Evolutionary conservation across 2,888 invertebrate species (phyloP).

Genomic region (Stramonita haemastoma): DNA sequence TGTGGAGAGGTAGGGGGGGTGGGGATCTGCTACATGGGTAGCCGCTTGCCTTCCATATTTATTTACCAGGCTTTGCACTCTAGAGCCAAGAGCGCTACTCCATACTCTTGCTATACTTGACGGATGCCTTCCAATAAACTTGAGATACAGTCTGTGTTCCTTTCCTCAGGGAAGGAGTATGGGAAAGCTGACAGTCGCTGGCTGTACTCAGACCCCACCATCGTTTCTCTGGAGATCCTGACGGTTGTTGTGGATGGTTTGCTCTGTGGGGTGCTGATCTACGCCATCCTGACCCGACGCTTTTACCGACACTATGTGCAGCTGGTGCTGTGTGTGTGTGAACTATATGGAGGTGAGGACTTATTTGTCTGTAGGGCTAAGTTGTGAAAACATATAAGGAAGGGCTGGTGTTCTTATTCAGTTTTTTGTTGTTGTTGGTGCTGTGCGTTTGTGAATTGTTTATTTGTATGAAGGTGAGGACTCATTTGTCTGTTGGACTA

Average conservation of each 20-base stretch:
- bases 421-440: no score
- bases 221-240: constrained; percentile 73
- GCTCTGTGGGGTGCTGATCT: constrained; percentile 64
- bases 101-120: no score
- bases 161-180: constrained; percentile 74
- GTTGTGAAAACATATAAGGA: neutral
- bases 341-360: constrained; percentile 73
- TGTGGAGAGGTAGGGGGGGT: no score
- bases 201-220: constrained; percentile 72
- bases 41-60: no score
- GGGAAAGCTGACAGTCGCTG: constrained; percentile 75
- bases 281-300: constrained; percentile 64
- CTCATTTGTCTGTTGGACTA: no score
- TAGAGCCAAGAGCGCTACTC: no score
- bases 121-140: no score
- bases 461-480: no score
- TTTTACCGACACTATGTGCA: constrained; percentile 72
- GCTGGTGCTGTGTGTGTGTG: constrained; percentile 72
- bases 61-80: no score
- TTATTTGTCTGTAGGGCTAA: neutral
- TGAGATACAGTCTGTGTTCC: neutral
- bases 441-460: no score
- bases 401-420: no score
- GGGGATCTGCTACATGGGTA: no score
- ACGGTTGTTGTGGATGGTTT: constrained; percentile 68